A percentile compares a stretch with the other conserved stretches of the same genome.
Evolutionary conservation across 2,888 invertebrate genomes (phyloP).

Genomic region (Schrankia costaestrigalis): DNA sequence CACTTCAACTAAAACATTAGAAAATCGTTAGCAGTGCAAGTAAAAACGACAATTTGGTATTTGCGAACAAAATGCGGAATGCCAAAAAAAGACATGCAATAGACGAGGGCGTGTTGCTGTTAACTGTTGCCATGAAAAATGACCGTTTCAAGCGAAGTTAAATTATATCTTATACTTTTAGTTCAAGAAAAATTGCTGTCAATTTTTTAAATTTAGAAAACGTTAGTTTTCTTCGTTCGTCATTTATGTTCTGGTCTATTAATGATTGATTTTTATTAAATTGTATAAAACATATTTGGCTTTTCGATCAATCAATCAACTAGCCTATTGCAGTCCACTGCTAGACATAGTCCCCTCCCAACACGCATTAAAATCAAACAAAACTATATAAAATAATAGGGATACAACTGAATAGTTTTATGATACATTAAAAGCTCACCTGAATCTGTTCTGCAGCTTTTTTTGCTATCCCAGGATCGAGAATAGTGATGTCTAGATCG

Average conservation of each 20-base stretch:
- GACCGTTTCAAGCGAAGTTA: conserved; percentile 36
- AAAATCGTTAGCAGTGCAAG: too few relatives aligned
- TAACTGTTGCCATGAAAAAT: conserved; percentile 49
- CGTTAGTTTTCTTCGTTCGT: not conserved
- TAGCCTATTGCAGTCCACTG: too few relatives aligned
- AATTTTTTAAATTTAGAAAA: conserved; percentile 14
- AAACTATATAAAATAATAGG: too few relatives aligned
- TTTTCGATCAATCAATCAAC: too few relatives aligned
- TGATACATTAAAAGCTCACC: conserved; percentile 45
- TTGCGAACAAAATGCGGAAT: conserved; percentile 1
- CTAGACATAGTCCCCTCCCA: too few relatives aligned
- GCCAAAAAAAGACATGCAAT: conserved; percentile 9
- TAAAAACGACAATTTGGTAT: conserved; percentile 9
- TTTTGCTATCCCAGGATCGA: conserved; percentile 67
- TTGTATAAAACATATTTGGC: too few relatives aligned
- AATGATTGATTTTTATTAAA: too few relatives aligned
- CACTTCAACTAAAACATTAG: too few relatives aligned
- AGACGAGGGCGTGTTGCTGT: conserved; percentile 19
- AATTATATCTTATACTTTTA: conserved; percentile 40
- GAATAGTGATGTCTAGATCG: conserved; percentile 63
- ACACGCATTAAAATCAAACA: too few relatives aligned
- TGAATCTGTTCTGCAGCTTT: conserved; percentile 74
- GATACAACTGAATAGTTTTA: not conserved
- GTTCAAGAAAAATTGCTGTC: conserved; percentile 24
- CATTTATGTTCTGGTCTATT: too few relatives aligned